These are phyloP conservation scores for Rhabditoides inermis DNA, from an alignment of 2,888 invertebrate species.

Conservation along the genomic window DNA sequence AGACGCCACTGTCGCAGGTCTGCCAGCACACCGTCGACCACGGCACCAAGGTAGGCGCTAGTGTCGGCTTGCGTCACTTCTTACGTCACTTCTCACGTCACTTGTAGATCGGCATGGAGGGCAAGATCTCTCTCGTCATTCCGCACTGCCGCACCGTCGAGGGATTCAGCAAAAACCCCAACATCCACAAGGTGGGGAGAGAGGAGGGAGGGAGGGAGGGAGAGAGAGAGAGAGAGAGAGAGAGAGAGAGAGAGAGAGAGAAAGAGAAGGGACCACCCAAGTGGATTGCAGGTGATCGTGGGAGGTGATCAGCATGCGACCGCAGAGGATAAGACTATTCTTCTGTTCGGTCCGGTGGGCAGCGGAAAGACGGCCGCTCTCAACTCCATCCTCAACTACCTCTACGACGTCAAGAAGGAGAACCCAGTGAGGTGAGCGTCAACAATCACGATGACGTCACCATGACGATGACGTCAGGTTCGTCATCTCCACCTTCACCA, in stretches of 20 bases:
- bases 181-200: constrained; percentile 35
- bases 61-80: neutral
- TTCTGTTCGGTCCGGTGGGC: constrained; percentile 39
- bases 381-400: constrained; percentile 36
- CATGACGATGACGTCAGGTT: constrained; percentile 15
- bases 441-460: too few species aligned
- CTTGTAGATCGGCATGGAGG: constrained; percentile 19
- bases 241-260: too few species aligned
- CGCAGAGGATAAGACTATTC: constrained; percentile 38
- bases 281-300: too few species aligned
- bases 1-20: constrained; percentile 18
- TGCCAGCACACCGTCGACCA: constrained; percentile 18
- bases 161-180: constrained; percentile 20
- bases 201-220: too few species aligned
- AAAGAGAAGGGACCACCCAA: too few species aligned
- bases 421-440: constrained; percentile 34
- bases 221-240: too few species aligned
- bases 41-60: constrained; percentile 19
- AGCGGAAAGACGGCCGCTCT: constrained; percentile 38
- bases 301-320: constrained; percentile 33
- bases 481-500: constrained; percentile 20
- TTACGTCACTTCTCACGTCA: neutral
- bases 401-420: constrained; percentile 43
- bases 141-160: constrained; percentile 24
- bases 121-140: constrained; percentile 19